Conservation (phyloP, 2,888 invertebrate genomes). For the Leucoptera coffeella region DNA sequence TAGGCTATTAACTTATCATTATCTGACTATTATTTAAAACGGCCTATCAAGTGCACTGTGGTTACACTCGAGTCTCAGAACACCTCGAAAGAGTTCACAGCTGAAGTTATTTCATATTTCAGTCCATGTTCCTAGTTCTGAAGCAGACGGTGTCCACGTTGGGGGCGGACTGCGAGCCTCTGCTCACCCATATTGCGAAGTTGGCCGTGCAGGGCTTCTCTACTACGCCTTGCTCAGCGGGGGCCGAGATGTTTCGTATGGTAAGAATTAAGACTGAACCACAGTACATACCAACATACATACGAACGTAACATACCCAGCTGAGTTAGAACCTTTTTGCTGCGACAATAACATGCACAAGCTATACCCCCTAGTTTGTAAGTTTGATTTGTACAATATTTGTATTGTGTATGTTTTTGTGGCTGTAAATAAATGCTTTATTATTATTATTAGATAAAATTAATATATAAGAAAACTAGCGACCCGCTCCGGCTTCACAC, state of each 20-base stretch:
- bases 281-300: background rate
- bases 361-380: too few relatives aligned
- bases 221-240: slow-evolving; percentile 61
- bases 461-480: background rate
- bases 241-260: slow-evolving; percentile 69
- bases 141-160: slow-evolving; percentile 69
- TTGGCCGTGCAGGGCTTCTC: slow-evolving; percentile 64
- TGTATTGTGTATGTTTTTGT: too few relatives aligned
- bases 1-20: too few relatives aligned
- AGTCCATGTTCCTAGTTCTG: slow-evolving; percentile 69
- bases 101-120: slow-evolving; percentile 8
- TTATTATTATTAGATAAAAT: too few relatives aligned
- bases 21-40: background rate
- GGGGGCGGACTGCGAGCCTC: slow-evolving; percentile 61
- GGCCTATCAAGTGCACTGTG: background rate
- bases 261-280: slow-evolving; percentile 32
- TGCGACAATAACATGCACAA: too few relatives aligned
- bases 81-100: background rate
- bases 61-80: background rate
- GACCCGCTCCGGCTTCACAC: too few relatives aligned
- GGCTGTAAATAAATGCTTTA: too few relatives aligned
- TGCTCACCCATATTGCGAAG: slow-evolving; percentile 62
- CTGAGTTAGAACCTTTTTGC: too few relatives aligned
- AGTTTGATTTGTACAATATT: too few relatives aligned
- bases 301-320: too few relatives aligned